These are phyloP conservation scores for Vireo altiloquus DNA, from an alignment of 2,113 vertebrate species.

Conservation along the genomic window DNA sequence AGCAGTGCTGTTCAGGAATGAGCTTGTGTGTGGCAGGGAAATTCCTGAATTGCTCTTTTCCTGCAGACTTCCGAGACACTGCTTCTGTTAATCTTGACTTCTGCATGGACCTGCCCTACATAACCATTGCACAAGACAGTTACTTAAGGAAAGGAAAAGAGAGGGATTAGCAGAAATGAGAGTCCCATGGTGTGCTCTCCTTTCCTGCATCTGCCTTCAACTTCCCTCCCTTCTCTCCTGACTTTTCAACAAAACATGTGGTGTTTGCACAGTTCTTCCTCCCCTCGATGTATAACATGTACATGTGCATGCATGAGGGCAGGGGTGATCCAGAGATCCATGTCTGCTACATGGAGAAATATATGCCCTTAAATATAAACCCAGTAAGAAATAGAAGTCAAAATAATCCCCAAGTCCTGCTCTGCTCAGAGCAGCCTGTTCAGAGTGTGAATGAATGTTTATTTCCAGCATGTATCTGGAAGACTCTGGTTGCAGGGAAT, in stretches of 20 bases:
- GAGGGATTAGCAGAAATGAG: background rate
- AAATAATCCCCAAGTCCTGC: background rate
- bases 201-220: background rate
- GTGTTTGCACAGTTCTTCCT: background rate
- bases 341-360: background rate
- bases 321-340: background rate
- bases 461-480: accelerated
- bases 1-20: background rate
- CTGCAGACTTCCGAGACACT: background rate
- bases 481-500: background rate
- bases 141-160: background rate
- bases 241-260: background rate
- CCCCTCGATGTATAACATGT: accelerated
- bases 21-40: background rate
- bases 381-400: background rate
- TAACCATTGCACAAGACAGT: background rate
- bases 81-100: background rate
- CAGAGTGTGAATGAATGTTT: background rate
- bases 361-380: background rate
- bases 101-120: background rate
- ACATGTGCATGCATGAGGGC: background rate
- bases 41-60: background rate
- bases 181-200: background rate
- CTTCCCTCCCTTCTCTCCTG: background rate
- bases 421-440: background rate